Conservation (phyloP, 2,797 vertebrate genomes). For the Pogoniulus pusillus region DNA sequence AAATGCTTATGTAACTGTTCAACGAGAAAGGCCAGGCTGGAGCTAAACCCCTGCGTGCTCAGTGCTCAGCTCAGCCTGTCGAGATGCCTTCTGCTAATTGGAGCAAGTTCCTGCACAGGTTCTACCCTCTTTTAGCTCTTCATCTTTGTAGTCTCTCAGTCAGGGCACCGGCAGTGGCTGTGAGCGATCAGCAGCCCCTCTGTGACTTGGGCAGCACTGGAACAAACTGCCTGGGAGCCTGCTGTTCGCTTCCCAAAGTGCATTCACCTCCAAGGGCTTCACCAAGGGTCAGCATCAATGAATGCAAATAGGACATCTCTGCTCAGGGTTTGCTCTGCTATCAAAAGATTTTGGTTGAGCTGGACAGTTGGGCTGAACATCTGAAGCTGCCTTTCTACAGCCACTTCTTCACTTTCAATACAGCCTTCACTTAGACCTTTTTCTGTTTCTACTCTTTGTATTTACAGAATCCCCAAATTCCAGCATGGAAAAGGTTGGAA, state of each 20-base stretch:
- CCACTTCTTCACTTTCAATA: neutral
- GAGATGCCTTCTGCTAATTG: conserved; percentile 14
- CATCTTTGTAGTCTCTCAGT: neutral
- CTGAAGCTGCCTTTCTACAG: neutral
- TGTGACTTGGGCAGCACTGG: neutral
- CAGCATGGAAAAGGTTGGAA: too few relatives aligned
- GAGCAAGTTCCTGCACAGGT: neutral
- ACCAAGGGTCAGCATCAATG: neutral
- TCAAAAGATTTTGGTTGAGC: neutral
- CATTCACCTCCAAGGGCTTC: neutral
- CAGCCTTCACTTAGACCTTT: neutral
- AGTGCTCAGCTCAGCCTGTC: neutral
- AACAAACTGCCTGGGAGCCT: neutral
- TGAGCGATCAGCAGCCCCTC: neutral
- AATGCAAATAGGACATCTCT: neutral
- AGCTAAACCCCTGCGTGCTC: neutral
- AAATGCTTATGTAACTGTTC: neutral
- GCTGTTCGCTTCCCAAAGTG: neutral
- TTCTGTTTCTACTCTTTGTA: neutral
- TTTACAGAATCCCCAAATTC: neutral
- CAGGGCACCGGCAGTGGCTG: neutral
- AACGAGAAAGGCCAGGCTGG: neutral
- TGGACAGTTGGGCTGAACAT: neutral
- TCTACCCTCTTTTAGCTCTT: neutral
- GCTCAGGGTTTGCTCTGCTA: neutral